Evolutionary conservation across 2,797 vertebrate species (phyloP), one percentile per base, ranked within the genome.

Genomic region (Buceros bicornis): DNA sequence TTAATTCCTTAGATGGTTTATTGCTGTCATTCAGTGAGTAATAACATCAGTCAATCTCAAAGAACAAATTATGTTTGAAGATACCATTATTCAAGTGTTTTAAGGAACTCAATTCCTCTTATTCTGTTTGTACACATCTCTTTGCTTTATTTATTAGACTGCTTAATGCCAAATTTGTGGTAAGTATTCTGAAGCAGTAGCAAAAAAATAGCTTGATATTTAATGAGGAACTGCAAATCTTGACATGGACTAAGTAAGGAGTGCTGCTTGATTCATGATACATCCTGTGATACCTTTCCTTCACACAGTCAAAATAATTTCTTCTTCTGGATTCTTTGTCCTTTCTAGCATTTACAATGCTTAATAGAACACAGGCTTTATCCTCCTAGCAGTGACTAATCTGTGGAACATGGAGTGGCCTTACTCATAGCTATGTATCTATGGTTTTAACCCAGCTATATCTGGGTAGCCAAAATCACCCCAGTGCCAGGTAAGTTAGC

Each of bases 391-490:
- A 43, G 22, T 70, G 24, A 56, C 13, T 77, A 25, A 60, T 26
- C 7, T 22, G n/a, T 51, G 48, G 43, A 90, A 70, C 16, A 25
- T 8, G 10, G 26, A 40, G 20, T 45, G 20, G 8, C n/a, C n/a
- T 54, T 31, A 40, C 17, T n/a, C 3, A 0, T 10, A 8, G 7
- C 1, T 56, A 37, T 31, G 2, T 43, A 12, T 28, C 42, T 54
- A 31, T 40, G 37, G 37, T 69, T 14, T 9, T 13, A 6, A 47
- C 14, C 5, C 16, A 60, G 5, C 5, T 69, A 2, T n/a, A 37
- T 31, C 43, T 28, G 28, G 6, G 24, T 28, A 73, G 18, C 25
- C 35, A 56, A 91, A 91, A 67, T 51, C 7, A 16, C 28, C 7
- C 35, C 6, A 74, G 6, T 67, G 18, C 24, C 37, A 62, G 3